Conservation (phyloP, 2,797 vertebrate genomes). For the Hipposideros larvatus region DNA sequence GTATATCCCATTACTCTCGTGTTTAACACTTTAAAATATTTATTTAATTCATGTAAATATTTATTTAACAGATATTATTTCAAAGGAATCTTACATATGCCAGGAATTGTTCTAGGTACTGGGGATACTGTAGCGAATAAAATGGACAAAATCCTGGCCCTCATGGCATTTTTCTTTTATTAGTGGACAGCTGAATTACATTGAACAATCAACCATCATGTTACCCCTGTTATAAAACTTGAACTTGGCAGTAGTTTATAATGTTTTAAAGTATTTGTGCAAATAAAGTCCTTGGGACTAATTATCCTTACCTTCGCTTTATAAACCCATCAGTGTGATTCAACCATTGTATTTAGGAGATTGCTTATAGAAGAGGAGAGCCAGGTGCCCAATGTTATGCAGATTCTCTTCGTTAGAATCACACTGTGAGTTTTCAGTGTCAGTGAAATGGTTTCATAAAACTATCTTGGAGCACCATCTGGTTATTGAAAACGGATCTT, state of each 20-base stretch:
- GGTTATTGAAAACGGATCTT: conserved; percentile 26
- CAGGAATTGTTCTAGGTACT: neutral
- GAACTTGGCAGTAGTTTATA: conserved; percentile 52
- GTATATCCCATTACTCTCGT: neutral
- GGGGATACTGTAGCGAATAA: neutral
- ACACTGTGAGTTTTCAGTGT: neutral
- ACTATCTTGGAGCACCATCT: neutral
- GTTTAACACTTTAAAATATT: conserved; percentile 21
- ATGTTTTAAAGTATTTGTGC: neutral
- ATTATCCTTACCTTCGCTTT: conserved; percentile 58
- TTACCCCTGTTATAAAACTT: neutral
- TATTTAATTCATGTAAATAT: neutral
- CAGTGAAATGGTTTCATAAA: neutral
- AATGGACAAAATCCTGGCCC: neutral
- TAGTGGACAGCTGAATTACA: conserved; percentile 48
- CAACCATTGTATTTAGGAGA: neutral
- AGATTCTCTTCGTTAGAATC: neutral
- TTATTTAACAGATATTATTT: conserved; percentile 54
- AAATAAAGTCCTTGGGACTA: conserved; percentile 50
- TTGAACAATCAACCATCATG: neutral
- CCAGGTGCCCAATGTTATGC: neutral
- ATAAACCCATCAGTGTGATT: neutral
- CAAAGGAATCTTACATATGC: neutral
- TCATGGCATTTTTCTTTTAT: neutral
- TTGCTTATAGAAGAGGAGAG: neutral